Evolutionary conservation across 2,797 vertebrate genomes (phyloP).

Genomic region (Sebastes kiyomatsui): DNA sequence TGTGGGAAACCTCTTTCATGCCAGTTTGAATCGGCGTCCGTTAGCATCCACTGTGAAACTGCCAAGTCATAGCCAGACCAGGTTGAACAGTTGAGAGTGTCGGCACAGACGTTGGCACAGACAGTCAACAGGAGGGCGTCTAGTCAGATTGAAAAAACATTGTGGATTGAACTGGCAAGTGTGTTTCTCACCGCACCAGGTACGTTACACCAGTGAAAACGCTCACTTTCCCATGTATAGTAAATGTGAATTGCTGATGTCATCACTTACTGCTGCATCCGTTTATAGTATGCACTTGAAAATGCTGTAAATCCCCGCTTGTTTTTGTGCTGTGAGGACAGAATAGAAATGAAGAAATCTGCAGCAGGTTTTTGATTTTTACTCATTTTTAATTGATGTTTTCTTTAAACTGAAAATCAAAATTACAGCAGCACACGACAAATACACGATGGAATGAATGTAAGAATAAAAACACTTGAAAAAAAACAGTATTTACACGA

Average conservation of each 20-base stretch:
- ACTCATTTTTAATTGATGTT: constrained; percentile 23
- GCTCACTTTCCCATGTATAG: constrained; percentile 7
- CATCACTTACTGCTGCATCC: background rate
- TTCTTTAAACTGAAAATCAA: background rate
- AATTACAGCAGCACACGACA: constrained; percentile 36
- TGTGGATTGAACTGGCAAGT: constrained; percentile 9
- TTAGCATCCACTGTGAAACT: constrained; percentile 48
- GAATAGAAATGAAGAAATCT: background rate
- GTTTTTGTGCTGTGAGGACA: background rate
- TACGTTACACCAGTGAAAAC: constrained; percentile 66
- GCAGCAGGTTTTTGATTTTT: background rate
- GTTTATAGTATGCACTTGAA: background rate
- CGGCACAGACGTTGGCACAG: constrained; percentile 16
- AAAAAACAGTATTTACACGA: constrained; percentile 62
- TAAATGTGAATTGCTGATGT: background rate
- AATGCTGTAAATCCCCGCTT: background rate
- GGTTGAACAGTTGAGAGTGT: constrained; percentile 16
- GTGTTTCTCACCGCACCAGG: constrained; percentile 49
- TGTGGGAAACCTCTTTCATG: constrained; percentile 22
- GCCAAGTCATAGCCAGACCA: constrained; percentile 46
- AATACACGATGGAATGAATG: background rate
- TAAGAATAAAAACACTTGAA: constrained; percentile 12
- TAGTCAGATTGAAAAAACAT: constrained; percentile 64
- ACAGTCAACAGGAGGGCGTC: background rate
- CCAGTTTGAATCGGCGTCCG: constrained; percentile 15